Evolutionary conservation across 2,888 invertebrate species (phyloP).

Genomic region (Machimus rusticus): DNA sequence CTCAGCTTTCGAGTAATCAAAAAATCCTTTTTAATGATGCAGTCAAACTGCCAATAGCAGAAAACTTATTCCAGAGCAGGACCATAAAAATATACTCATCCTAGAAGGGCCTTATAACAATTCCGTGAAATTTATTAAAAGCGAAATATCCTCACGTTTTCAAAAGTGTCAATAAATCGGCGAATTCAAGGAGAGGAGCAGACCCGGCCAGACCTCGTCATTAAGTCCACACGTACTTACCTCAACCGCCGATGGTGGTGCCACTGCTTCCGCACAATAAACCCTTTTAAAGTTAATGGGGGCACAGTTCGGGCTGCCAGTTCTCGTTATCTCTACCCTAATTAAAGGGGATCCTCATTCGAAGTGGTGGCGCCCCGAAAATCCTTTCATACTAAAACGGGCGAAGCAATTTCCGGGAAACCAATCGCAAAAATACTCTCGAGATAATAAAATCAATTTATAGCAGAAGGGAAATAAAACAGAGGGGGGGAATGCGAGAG

Average conservation of each 20-base stretch:
- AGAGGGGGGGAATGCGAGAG: background rate
- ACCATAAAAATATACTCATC: background rate
- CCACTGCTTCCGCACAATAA: background rate
- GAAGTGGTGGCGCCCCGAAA: background rate
- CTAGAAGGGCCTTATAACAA: background rate
- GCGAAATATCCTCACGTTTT: background rate
- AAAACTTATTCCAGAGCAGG: background rate
- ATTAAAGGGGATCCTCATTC: constrained; percentile 11
- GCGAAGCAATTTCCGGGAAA: constrained; percentile 18
- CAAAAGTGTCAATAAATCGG: background rate
- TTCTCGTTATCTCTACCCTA: constrained; percentile 22
- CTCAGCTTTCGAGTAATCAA: background rate
- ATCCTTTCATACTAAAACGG: constrained; percentile 5
- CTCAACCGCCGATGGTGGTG: background rate
- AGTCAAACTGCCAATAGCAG: background rate
- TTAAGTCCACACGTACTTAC: constrained; percentile 15
- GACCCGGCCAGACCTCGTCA: background rate
- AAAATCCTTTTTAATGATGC: background rate
- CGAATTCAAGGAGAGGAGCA: background rate
- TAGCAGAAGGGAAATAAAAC: constrained; percentile 6
- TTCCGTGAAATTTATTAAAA: background rate
- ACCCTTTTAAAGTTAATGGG: constrained; percentile 26
- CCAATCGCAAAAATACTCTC: constrained; percentile 19
- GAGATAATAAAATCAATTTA: constrained; percentile 36
- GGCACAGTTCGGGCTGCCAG: background rate